Evolutionary conservation across 2,797 vertebrate species (phyloP), one percentile per base, ranked within the genome.

Genomic region (Phalloptychus januarius): DNA sequence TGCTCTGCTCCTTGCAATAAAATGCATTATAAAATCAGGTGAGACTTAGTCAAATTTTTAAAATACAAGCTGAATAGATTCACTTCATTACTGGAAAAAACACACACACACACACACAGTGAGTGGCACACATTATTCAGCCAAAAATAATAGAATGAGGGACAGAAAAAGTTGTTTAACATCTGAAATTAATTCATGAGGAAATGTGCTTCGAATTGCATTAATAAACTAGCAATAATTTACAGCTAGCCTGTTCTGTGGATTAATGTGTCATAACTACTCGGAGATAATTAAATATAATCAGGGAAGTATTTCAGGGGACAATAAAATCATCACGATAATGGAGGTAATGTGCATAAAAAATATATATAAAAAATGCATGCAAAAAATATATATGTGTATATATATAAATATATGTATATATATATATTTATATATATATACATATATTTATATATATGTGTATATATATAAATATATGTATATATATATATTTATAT

Each of bases 211-310:
- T 91, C 67, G 91, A 91, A 93, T 91, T 90, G 82, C 81, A 74
- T 87, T 90, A 92, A 93, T 95, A 83, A 93, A 92, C 90, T 92
- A 87, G 91, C 82, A 92, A 89, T 91, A 77, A 88, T 84, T 87
- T 78, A 79, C 82, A 88, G 85, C 71, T 85, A 80, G 77, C 77
- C 78, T 69, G 78, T 45, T 58, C 79, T 72, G 44, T 7, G 71
- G 80, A 88, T 87, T 87, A 87, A 92, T 92, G 85, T 78, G 79
- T 86, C 87, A 86, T 90, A 88, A 78, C 78, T 85, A 86, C 93
- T 94, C 82, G 87, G 56, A 72, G 80, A 86, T 89, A 89, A 93
- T 92, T 91, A 87, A 91, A 91, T 89, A 78, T 88, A 93, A 93
- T 92, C 85, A 85, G 86, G 73, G 83, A 88, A 83, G 86, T 87